Evolutionary conservation across 2,888 invertebrate species (phyloP), one percentile per base, ranked within the genome.

Genomic region (Balanococcus diminutus): DNA sequence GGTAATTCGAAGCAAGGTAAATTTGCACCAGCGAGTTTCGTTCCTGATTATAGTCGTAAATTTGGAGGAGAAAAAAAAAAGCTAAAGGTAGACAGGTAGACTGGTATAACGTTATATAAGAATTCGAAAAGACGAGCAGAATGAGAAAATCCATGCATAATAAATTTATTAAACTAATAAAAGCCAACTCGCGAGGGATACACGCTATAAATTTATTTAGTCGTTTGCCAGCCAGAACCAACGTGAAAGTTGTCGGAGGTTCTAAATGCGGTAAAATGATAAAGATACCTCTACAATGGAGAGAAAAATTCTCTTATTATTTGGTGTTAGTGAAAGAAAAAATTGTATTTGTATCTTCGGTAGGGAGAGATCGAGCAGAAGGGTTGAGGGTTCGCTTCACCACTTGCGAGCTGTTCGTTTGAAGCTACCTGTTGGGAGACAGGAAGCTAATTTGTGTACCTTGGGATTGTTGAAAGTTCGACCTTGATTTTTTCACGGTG

Each of bases 111-210:
- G 51, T 51, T 51, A 46, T 1, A 28, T 67, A 28, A 28, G 25
- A n/a, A n/a, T n/a, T n/a, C n/a, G n/a, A 25, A 67, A 67, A 67
- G 61, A 67, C 61, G 61, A 22, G 11, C 11, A 28, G 28, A 2
- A 67, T 14, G 61, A 22, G 61, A 67, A 28, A 67, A 25, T 67
- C 61, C 61, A 28, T 67, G 61, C 61, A 67, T 67, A 67, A 67
- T 67, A 67, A 67, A 67, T 67, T 67, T 67, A 28, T 28, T 67
- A 67, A 67, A 67, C 61, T 67, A 67, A 67, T 67, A 67, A 67
- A 67, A 67, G 6, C 51, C 22, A 3, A 67, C 28, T 67, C 61
- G n/a, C 61, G 61, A 67, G 61, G 61, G 61, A 67, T 51, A 51
- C 14, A 51, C 14, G 61, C 25, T 22, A 67, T 67, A 67, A 67